Evolutionary conservation across 2,113 vertebrate genomes (phyloP).

Genomic region (Triplophysa siluroides): DNA sequence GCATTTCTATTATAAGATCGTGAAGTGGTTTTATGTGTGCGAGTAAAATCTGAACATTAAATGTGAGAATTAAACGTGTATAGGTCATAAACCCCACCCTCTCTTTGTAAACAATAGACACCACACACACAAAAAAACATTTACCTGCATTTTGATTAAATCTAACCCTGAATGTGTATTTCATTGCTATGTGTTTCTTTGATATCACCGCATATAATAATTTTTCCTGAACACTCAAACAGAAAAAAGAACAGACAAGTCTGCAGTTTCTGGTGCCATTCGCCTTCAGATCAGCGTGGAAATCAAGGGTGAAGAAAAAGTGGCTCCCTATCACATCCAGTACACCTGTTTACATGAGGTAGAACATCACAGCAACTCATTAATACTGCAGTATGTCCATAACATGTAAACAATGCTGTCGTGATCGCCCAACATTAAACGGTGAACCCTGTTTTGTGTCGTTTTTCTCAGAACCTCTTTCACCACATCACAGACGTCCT

Average conservation of each 20-base stretch:
- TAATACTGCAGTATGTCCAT: not conserved
- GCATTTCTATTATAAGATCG: conserved; percentile 55
- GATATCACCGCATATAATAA: not conserved
- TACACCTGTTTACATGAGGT: conserved; percentile 98
- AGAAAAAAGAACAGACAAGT: conserved; percentile 98
- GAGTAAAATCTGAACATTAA: not conserved
- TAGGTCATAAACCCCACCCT: too few relatives aligned
- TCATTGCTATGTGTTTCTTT: not conserved
- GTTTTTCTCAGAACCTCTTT: conserved; percentile 87
- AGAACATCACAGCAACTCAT: conserved; percentile 45
- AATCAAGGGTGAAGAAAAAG: conserved; percentile 98
- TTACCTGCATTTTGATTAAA: not conserved
- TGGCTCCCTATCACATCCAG: conserved; percentile 93
- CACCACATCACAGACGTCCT: conserved; percentile 92
- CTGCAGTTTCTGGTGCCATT: conserved; percentile 94
- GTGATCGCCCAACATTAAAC: not conserved
- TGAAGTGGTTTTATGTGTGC: conserved; percentile 38
- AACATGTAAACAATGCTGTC: not conserved
- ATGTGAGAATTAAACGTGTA: not conserved
- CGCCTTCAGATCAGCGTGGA: conserved; percentile 95
- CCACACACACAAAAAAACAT: not conserved
- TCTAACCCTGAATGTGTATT: not conserved
- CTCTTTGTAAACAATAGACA: too few relatives aligned
- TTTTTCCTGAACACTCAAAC: not conserved
- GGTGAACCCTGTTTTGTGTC: not conserved